phyloP scores from a whole-genome alignment of 2,797 vertebrate genomes.

The Protosalanx chinensis region DNA sequence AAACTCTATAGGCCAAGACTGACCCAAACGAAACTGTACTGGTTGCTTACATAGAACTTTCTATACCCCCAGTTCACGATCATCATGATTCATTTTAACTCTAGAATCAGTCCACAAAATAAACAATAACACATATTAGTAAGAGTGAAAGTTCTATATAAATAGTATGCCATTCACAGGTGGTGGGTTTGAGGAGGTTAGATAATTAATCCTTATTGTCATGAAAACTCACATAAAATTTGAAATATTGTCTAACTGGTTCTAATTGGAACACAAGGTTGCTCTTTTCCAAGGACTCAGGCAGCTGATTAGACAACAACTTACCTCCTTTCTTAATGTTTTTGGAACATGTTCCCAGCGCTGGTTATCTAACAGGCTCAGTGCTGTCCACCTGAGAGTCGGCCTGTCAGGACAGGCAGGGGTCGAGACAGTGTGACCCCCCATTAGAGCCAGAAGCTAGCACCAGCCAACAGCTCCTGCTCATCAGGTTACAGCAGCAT shows the following conservation, averaged over 20 bases:
- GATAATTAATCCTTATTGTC: no score
- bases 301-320: not conserved
- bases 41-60: no score
- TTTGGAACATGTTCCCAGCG: not conserved
- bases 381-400: slow-evolving; percentile 26
- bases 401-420: slow-evolving; percentile 8
- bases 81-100: no score
- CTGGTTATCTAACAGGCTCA: not conserved
- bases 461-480: slow-evolving; percentile 58
- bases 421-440: slow-evolving; percentile 53
- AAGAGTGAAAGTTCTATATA: no score
- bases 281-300: not conserved
- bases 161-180: no score
- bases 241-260: no score
- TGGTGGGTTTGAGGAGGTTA: no score
- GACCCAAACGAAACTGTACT: no score
- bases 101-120: no score
- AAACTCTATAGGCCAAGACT: not conserved
- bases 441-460: slow-evolving; percentile 59
- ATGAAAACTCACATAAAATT: no score
- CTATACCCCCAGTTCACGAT: no score
- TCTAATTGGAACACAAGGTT: not conserved
- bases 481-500: slow-evolving; percentile 68
- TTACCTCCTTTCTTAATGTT: not conserved
- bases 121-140: no score